Percentiles rank a stretch among this genome's conserved stretches.
phyloP scores from a whole-genome alignment of 1,140 invertebrate genomes.

The Halictus rubicundus region DNA sequence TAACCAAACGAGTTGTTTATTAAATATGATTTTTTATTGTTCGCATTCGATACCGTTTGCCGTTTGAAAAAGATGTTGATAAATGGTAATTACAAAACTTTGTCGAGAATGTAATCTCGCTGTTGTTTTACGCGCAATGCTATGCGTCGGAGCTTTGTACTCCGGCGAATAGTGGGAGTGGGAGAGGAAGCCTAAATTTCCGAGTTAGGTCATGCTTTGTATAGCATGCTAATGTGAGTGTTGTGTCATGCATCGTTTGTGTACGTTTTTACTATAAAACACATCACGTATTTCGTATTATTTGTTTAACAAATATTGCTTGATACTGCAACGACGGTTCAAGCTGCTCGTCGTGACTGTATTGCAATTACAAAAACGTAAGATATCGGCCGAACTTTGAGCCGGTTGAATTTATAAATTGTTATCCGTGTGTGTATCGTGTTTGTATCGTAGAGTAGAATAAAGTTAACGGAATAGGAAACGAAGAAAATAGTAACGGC shows the following conservation, averaged over 20 bases:
- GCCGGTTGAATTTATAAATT: not conserved
- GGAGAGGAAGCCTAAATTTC: no score
- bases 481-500: not conserved
- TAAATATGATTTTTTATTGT: not conserved
- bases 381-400: not conserved
- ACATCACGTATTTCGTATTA: not conserved
- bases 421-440: not conserved
- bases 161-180: no score
- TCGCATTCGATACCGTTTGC: not conserved
- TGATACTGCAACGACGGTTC: not conserved
- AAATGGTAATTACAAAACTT: no score
- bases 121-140: no score
- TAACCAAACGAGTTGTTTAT: not conserved
- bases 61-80: not conserved
- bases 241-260: not conserved
- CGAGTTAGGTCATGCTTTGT: not conserved
- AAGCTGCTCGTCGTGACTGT: not conserved
- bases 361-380: not conserved
- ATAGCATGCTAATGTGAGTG: not conserved
- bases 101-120: no score
- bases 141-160: no score
- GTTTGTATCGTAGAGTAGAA: not conserved
- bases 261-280: not conserved
- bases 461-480: not conserved
- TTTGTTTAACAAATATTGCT: constrained; percentile 1